Percentiles rank a stretch among this genome's conserved stretches.
phyloP scores from a whole-genome alignment of 2,113 vertebrate genomes.

The Xerus inauris region DNA sequence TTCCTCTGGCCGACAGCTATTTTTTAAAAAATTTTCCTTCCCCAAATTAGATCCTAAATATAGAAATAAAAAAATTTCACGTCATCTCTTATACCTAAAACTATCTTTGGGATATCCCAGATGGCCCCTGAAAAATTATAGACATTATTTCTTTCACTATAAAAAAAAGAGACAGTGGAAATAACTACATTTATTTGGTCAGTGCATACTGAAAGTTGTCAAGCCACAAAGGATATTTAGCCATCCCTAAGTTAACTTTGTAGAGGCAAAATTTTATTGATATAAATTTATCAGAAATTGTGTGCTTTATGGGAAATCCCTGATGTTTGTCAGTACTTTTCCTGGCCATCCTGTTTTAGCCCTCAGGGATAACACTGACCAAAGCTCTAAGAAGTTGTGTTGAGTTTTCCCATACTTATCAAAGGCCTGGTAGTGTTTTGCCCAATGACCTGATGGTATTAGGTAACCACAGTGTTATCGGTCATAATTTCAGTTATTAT shows the following conservation, averaged over 20 bases:
- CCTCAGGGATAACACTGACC: background rate
- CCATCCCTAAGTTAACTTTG: background rate
- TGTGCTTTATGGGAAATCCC: background rate
- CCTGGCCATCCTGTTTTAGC: background rate
- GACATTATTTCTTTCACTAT: background rate
- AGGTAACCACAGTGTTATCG: background rate
- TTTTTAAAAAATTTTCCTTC: background rate
- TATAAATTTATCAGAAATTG: background rate
- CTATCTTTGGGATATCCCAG: background rate
- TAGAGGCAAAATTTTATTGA: conserved; percentile 10
- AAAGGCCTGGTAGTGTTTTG: background rate
- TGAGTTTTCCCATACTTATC: background rate
- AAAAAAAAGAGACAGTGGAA: background rate
- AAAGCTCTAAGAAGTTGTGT: background rate
- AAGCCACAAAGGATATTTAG: background rate
- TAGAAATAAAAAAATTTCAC: background rate
- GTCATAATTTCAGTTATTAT: background rate
- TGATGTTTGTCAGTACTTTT: background rate
- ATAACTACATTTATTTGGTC: background rate
- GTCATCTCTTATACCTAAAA: background rate
- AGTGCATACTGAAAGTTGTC: background rate
- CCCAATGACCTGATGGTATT: background rate
- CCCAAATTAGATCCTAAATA: background rate
- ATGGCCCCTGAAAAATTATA: background rate
- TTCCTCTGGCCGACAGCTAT: background rate